A percentile compares a stretch with the other conserved stretches of the same genome.
phyloP scores from a whole-genome alignment of 2,113 vertebrate species.

The Ploceus nigricollis region DNA sequence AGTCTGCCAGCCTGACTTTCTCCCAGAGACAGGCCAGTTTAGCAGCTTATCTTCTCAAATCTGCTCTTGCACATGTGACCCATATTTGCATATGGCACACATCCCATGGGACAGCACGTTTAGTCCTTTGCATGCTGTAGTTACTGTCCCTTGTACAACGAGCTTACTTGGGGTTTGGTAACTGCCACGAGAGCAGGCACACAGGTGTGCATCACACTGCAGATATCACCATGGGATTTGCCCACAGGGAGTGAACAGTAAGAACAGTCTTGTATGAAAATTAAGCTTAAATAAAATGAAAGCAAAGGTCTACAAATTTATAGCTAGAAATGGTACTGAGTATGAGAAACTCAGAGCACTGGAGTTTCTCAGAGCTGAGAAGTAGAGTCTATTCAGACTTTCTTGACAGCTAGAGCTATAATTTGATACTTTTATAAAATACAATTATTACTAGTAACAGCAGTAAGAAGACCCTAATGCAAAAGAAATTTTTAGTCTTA shows the following conservation, averaged over 20 bases:
- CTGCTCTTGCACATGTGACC: not conserved
- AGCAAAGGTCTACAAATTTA: not conserved
- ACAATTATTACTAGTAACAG: not conserved
- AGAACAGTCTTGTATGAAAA: not conserved
- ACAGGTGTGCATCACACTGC: not conserved
- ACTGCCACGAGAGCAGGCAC: not conserved
- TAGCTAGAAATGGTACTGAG: not conserved
- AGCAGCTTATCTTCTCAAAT: conserved; percentile 18
- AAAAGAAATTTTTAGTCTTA: not conserved
- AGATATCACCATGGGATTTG: not conserved
- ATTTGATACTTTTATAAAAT: not conserved
- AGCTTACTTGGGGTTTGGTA: not conserved
- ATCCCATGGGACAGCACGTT: not conserved
- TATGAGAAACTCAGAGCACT: not conserved
- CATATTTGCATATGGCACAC: not conserved
- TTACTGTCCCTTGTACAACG: not conserved
- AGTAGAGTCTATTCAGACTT: not conserved
- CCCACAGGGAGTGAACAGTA: not conserved
- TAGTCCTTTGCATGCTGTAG: not conserved
- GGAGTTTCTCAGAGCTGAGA: not conserved
- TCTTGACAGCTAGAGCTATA: not conserved
- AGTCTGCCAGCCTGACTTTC: not conserved
- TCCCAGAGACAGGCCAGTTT: not conserved
- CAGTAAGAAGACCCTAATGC: not conserved
- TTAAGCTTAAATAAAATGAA: not conserved